Evolutionary conservation across 2,113 vertebrate genomes (phyloP).

Genomic region (Carassius gibelio): DNA sequence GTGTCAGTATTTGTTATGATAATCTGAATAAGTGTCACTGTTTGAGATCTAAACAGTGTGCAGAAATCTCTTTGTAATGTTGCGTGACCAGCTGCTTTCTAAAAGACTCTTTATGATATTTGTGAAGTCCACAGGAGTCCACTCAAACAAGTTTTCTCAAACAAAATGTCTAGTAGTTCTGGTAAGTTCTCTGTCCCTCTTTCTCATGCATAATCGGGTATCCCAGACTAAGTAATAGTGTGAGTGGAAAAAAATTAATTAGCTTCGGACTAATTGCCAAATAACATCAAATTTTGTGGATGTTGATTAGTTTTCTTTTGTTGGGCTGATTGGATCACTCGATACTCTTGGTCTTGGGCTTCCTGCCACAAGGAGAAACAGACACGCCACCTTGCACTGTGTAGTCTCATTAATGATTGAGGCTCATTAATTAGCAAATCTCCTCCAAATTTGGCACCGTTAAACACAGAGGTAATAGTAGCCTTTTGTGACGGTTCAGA

Average conservation of each 20-base stretch:
- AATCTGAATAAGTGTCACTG: conserved; percentile 51
- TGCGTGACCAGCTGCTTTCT: conserved; percentile 44
- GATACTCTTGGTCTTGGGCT: conserved; percentile 59
- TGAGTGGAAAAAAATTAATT: conserved; percentile 40
- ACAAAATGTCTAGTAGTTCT: background rate
- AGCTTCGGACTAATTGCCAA: conserved; percentile 52
- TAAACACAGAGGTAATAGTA: conserved; percentile 63
- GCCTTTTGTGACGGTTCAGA: conserved; percentile 43
- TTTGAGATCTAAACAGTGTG: conserved; percentile 54
- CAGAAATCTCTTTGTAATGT: conserved; percentile 11
- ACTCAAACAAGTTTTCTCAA: conserved; percentile 16
- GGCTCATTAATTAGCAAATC: conserved; percentile 65
- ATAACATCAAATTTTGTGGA: conserved; percentile 50
- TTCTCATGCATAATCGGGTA: background rate
- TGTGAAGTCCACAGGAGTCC: background rate
- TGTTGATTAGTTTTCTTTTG: conserved; percentile 71
- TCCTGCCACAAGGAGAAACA: conserved; percentile 57
- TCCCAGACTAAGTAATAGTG: background rate
- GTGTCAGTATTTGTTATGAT: conserved; percentile 61
- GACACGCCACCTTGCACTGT: conserved; percentile 62
- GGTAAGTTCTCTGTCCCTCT: background rate
- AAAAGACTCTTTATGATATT: conserved; percentile 30
- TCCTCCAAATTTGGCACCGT: conserved; percentile 60
- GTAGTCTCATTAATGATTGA: conserved; percentile 70
- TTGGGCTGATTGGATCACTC: conserved; percentile 59